Conservation (phyloP, 2,113 vertebrate species). For the Rhabdomys dilectus region DNA sequence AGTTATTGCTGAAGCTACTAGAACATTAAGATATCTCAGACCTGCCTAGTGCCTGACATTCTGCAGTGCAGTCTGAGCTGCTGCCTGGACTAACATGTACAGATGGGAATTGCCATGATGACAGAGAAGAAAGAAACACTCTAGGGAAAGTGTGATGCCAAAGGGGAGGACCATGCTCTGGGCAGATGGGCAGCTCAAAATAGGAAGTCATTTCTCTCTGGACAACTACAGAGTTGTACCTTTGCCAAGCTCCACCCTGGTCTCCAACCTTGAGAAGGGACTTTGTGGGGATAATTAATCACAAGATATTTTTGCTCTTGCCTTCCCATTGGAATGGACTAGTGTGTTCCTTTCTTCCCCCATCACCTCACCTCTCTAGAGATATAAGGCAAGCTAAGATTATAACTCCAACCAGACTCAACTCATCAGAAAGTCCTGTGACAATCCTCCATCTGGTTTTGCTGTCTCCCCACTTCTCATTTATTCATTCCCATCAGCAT, state of each 20-base stretch:
- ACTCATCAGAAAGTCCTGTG: background rate
- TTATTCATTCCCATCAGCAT: background rate
- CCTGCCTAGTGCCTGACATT: background rate
- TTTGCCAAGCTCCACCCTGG: background rate
- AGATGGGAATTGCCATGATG: background rate
- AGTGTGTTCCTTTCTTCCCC: background rate
- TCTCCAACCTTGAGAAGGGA: background rate
- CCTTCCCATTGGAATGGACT: conserved; percentile 51
- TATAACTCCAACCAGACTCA: background rate
- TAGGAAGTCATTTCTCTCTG: conserved; percentile 23
- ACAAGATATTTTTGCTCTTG: background rate
- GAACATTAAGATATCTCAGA: background rate
- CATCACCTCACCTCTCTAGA: background rate
- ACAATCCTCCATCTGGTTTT: background rate
- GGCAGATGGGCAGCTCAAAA: background rate
- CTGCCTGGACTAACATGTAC: background rate
- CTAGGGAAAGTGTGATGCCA: background rate
- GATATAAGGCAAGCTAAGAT: conserved; percentile 37
- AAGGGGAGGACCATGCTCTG: background rate
- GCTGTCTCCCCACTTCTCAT: background rate
- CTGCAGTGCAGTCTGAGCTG: background rate
- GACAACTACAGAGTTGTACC: background rate
- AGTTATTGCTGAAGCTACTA: background rate
- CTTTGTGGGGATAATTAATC: conserved; percentile 43
- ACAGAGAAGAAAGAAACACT: background rate